phyloP scores from a whole-genome alignment of 2,113 vertebrate genomes.

The Petromus typicus region DNA sequence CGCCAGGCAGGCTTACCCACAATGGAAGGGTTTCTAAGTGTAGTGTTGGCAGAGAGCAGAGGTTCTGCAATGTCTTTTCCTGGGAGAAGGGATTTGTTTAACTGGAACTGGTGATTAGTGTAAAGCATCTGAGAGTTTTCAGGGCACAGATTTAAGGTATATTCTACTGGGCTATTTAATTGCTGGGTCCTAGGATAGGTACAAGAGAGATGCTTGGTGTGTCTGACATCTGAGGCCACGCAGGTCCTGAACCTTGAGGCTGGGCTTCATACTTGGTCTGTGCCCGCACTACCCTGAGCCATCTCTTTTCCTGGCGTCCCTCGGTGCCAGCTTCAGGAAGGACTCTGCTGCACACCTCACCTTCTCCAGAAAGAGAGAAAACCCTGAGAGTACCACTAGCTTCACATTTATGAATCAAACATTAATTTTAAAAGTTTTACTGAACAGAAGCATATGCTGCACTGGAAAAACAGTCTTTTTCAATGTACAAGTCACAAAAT shows the following conservation, averaged over 20 bases:
- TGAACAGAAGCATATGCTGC: not conserved
- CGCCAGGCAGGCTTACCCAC: not conserved
- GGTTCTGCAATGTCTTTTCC: conserved; percentile 33
- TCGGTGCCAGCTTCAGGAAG: not conserved
- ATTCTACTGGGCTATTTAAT: not conserved
- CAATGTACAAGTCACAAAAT: not conserved
- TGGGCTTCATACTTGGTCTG: not conserved
- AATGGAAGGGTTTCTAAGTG: conserved; percentile 40
- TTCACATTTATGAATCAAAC: not conserved
- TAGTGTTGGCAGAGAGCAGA: not conserved
- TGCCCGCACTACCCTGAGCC: not conserved
- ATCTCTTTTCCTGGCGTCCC: not conserved
- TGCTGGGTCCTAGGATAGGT: not conserved
- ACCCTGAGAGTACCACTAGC: not conserved
- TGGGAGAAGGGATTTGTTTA: conserved; percentile 17
- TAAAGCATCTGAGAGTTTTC: not conserved
- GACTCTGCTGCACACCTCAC: not conserved
- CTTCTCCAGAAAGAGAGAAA: not conserved
- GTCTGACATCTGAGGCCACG: not conserved
- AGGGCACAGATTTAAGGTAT: not conserved
- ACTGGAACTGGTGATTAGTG: not conserved
- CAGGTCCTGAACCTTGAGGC: not conserved
- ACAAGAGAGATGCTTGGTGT: not conserved
- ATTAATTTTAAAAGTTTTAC: conserved; percentile 5
- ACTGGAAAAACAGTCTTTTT: not conserved